Evolutionary conservation across 2,797 vertebrate genomes (phyloP), one percentile per base, ranked within the genome.

Genomic region (Propithecus deckenii): DNA sequence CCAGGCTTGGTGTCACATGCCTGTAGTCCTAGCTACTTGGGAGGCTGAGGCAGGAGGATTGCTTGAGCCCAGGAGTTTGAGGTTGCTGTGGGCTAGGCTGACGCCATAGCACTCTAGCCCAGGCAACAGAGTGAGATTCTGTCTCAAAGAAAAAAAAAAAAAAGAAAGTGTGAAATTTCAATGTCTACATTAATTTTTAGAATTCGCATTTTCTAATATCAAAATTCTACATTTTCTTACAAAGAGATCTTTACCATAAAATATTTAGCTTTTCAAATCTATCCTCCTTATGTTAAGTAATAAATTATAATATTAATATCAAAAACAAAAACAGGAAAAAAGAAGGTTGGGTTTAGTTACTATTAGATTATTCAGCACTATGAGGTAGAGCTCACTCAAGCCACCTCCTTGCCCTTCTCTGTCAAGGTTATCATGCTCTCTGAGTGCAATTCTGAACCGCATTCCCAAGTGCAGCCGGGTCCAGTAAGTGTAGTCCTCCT

Each of bases 171-270:
- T 81, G 43, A 55, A 97, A 20, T 89, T 97, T 94, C 84, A 94
- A 84, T 89, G 98, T 98, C 87, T 97, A 93, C 94, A n/a, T 52
- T 97, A 43, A 50, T 96, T 98, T 97, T 71, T 55, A 90, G 83
- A 67, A 96, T 91, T 97, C 97, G 86, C 52, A 86, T 63, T 88
- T 96, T 97, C 94, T 69, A 95, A 95, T 74, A 35, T n/a, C 83
- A 76, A 96, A 95, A 32, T 93, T 96, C 0, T 25, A 96, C 43
- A 91, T 43, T 30, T 89, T 80, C 69, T 93, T 96, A 63, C 97
- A 93, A 48, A n/a, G 10, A 2, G 50, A 15, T 79, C 4, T 96
- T 96, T 98, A 97, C 97, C 90, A 95, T 97, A 98, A 96, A 98
- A 88, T 72, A 96, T 86, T 92, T 93, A 59, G 20, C n/a, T 97